Evolutionary conservation across 2,888 invertebrate genomes (phyloP).

Genomic region (Synanthedon vespiformis): DNA sequence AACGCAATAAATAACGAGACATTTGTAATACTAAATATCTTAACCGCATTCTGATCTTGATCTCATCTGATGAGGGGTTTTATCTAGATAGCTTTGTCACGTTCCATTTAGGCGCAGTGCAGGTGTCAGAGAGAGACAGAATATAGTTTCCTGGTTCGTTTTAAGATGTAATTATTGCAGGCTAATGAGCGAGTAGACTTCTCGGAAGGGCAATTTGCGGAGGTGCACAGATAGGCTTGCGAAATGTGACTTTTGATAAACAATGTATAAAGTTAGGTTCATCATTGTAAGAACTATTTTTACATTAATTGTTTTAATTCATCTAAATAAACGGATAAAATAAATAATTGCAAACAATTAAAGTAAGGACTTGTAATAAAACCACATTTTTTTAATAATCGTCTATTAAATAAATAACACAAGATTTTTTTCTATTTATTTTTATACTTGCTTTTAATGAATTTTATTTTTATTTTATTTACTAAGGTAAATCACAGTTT

Average conservation of each 20-base stretch:
- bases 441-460: no score
- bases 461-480: no score
- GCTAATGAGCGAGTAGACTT: slow-evolving; percentile 38
- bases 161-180: slow-evolving; percentile 43
- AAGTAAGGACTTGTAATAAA: no score
- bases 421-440: no score
- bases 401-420: no score
- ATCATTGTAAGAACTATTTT: neutral
- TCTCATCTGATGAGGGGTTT: slow-evolving; percentile 38
- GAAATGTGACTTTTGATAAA: slow-evolving; percentile 1
- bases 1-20: slow-evolving; percentile 43
- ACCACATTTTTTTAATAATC: no score
- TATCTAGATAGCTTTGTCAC: slow-evolving; percentile 53
- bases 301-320: no score
- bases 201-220: slow-evolving; percentile 36
- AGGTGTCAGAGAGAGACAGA: slow-evolving; percentile 28
- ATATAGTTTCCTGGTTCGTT: slow-evolving; percentile 30
- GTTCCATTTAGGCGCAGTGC: slow-evolving; percentile 21
- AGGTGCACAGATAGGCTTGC: slow-evolving; percentile 4
- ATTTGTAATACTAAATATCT: slow-evolving; percentile 48
- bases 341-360: no score
- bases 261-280: neutral
- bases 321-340: no score
- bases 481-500: no score
- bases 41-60: slow-evolving; percentile 44